Evolutionary conservation across 2,113 vertebrate species (phyloP).

Genomic region (Perognathus longimembris): DNA sequence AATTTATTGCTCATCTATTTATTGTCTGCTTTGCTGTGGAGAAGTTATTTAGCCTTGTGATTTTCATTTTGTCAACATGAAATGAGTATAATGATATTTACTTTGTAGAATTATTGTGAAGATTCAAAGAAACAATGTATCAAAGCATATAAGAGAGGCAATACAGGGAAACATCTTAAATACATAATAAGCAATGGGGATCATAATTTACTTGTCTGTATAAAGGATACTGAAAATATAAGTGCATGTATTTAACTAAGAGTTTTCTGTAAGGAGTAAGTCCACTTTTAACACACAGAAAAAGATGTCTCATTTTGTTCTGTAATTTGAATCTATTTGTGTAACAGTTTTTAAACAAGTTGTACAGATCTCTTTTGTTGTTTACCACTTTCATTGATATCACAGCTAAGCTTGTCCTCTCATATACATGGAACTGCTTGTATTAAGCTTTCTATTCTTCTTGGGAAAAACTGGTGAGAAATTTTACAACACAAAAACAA

Average conservation of each 20-base stretch:
- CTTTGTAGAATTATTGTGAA: not conserved
- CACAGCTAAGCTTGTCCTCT: conserved; percentile 10
- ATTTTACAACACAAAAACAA: not conserved
- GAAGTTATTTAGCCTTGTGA: not conserved
- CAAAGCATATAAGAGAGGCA: not conserved
- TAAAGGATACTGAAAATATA: conserved; percentile 1
- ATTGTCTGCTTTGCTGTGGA: not conserved
- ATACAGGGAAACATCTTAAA: conserved; percentile 31
- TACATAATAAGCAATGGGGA: not conserved
- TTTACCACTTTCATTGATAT: conserved; percentile 27
- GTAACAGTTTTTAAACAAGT: not conserved
- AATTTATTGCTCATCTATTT: not conserved
- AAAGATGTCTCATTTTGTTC: not conserved
- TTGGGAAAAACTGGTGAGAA: not conserved
- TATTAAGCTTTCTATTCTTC: not conserved
- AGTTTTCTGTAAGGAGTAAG: not conserved
- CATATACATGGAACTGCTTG: not conserved
- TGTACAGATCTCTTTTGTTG: not conserved
- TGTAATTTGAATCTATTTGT: conserved; percentile 17
- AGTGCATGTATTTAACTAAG: too few relatives aligned
- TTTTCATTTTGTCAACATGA: conserved; percentile 5
- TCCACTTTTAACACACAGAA: not conserved
- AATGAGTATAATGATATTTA: conserved; percentile 18
- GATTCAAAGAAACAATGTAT: conserved; percentile 25
- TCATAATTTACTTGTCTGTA: not conserved